These are phyloP conservation scores for Chiridota heheva DNA, from an alignment of 35 echinoderm and acorn worm genomes.

Conservation along the genomic window DNA sequence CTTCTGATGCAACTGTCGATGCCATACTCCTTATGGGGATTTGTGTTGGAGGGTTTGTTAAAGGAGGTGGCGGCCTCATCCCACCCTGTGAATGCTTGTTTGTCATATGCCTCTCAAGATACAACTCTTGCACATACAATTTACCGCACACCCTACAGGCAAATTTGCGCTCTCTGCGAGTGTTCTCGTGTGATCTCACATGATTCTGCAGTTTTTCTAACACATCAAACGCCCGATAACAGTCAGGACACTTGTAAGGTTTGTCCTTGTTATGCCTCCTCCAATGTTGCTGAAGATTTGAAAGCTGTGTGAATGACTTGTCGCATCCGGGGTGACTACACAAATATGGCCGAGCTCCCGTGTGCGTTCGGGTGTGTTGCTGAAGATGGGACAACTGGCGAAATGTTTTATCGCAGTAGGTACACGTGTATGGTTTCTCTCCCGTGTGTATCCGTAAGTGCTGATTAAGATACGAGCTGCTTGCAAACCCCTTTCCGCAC, in stretches of 20 bases:
- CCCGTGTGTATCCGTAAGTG: slow-evolving; percentile 92
- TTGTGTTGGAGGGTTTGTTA: slow-evolving; percentile 14
- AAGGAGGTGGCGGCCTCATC: background rate
- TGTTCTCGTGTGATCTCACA: slow-evolving; percentile 83
- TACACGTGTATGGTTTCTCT: slow-evolving; percentile 90
- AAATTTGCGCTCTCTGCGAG: slow-evolving; percentile 72
- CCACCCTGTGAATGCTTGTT: slow-evolving; percentile 72
- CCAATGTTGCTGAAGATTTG: slow-evolving; percentile 97
- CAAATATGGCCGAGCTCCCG: slow-evolving; percentile 79
- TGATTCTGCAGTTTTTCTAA: slow-evolving; percentile 88
- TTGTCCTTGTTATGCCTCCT: slow-evolving; percentile 97
- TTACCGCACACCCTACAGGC: slow-evolving; percentile 92
- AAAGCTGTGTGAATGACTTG: slow-evolving; percentile 93
- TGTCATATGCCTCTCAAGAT: slow-evolving; percentile 91
- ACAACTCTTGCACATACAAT: slow-evolving; percentile 82
- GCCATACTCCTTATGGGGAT: slow-evolving; percentile 25
- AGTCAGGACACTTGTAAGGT: slow-evolving; percentile 93
- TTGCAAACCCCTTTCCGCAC: slow-evolving; percentile 88
- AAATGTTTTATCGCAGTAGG: slow-evolving; percentile 85
- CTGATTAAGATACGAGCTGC: slow-evolving; percentile 83
- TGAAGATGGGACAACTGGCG: slow-evolving; percentile 96
- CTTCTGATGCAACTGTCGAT: slow-evolving; percentile 12
- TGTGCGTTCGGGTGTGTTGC: slow-evolving; percentile 95
- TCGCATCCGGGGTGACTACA: slow-evolving; percentile 83
- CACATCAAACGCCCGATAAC: slow-evolving; percentile 91